A percentile compares a stretch with the other conserved stretches of the same genome.
phyloP scores from a whole-genome alignment of 2,113 vertebrate genomes.

The Rhynchomys soricoides region DNA sequence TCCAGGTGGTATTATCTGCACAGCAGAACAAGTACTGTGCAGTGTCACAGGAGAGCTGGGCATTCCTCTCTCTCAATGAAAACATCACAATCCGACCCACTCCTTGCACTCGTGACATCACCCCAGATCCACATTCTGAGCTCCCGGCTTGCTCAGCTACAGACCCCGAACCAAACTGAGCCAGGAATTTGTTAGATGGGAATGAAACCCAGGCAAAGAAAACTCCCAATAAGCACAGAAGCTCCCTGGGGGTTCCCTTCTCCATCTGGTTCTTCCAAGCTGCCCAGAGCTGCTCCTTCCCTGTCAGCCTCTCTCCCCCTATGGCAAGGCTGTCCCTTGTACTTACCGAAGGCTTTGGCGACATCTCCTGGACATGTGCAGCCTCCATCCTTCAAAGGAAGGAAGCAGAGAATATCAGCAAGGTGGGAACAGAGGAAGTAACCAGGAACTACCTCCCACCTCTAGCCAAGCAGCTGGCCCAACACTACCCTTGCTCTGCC shows the following conservation, averaged over 20 bases:
- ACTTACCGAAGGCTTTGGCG: slow-evolving; percentile 98
- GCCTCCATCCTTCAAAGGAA: slow-evolving; percentile 92
- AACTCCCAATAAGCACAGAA: not conserved
- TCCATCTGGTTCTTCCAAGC: not conserved
- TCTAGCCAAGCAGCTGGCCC: not conserved
- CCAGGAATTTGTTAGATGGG: not conserved
- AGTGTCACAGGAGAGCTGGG: not conserved
- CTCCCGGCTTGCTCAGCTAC: not conserved
- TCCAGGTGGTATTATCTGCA: not conserved
- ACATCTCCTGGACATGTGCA: slow-evolving; percentile 99
- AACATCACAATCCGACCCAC: not conserved
- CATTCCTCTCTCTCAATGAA: not conserved
- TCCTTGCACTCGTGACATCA: not conserved
- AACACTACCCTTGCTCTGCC: not conserved
- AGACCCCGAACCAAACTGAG: not conserved
- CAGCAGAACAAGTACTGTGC: not conserved
- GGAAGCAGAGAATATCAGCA: not conserved
- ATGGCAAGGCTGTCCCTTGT: not conserved
- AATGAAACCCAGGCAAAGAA: not conserved
- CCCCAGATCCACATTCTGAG: not conserved
- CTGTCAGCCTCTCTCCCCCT: not conserved
- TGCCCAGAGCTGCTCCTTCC: not conserved
- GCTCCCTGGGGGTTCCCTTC: not conserved
- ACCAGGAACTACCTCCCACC: not conserved
- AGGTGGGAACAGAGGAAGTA: fast-evolving